These are phyloP conservation scores for Nephrotoma guestfalica DNA, from an alignment of 2,888 invertebrate genomes.

Conservation along the genomic window DNA sequence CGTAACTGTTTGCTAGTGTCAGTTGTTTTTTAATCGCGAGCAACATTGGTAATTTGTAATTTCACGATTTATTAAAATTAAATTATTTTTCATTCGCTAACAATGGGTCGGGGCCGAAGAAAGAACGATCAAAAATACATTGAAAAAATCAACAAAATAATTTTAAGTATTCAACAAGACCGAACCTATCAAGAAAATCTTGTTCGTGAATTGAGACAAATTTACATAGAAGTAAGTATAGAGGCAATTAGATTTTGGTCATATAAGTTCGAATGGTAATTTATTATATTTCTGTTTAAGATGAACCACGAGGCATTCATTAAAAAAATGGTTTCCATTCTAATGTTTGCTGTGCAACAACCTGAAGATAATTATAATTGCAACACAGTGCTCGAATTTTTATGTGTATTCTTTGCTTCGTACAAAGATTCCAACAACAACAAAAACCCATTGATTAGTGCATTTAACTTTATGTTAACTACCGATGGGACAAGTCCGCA, in stretches of 20 bases:
- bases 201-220: constrained; percentile 42
- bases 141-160: constrained; percentile 28
- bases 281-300: constrained; percentile 23
- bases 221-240: constrained; percentile 42
- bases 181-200: constrained; percentile 50
- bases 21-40: no score
- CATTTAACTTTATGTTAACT: constrained; percentile 26
- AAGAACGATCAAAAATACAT: background rate
- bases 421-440: constrained; percentile 36
- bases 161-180: constrained; percentile 47
- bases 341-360: constrained; percentile 47
- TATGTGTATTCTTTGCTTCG: constrained; percentile 51
- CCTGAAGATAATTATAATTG: constrained; percentile 53
- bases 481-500: constrained; percentile 35
- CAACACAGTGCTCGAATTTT: constrained; percentile 52
- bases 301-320: constrained; percentile 42
- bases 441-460: constrained; percentile 22
- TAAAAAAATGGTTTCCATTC: constrained; percentile 44
- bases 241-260: background rate
- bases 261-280: background rate
- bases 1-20: no score
- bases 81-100: no score
- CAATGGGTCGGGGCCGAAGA: no score
- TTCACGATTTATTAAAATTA: no score
- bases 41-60: no score